phyloP scores from a whole-genome alignment of 2,113 vertebrate genomes.

The Albula goreensis region DNA sequence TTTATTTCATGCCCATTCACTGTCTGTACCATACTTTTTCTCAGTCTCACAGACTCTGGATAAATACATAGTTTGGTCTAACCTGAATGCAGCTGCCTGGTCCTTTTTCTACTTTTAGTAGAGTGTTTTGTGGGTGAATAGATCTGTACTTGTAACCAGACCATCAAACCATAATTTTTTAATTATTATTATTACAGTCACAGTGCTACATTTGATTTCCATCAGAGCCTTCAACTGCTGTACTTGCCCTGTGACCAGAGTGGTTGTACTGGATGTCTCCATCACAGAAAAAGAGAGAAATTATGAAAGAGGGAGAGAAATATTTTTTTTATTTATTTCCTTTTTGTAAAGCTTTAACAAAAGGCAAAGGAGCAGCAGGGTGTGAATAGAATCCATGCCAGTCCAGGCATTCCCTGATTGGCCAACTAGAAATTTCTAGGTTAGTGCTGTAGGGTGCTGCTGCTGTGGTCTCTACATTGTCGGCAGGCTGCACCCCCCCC shows the following conservation, averaged over 20 bases:
- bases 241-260: background rate
- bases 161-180: no score
- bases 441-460: conserved; percentile 2
- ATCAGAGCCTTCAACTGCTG: no score
- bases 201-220: no score
- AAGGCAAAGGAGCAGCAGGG: background rate
- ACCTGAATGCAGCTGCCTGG: no score
- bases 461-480: background rate
- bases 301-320: background rate
- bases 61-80: no score
- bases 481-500: background rate
- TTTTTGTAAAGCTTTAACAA: no score
- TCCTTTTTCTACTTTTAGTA: no score
- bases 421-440: background rate
- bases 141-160: no score
- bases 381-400: background rate
- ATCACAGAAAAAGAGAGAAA: background rate
- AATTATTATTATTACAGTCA: no score
- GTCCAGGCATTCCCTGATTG: background rate
- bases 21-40: background rate
- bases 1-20: background rate
- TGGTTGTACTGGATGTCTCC: background rate
- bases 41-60: background rate
- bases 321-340: no score
- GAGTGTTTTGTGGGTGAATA: no score